Percentiles rank a stretch among this genome's conserved stretches.
Evolutionary conservation across 2,888 invertebrate genomes (phyloP).

Genomic region (Romanomermis culicivorax): DNA sequence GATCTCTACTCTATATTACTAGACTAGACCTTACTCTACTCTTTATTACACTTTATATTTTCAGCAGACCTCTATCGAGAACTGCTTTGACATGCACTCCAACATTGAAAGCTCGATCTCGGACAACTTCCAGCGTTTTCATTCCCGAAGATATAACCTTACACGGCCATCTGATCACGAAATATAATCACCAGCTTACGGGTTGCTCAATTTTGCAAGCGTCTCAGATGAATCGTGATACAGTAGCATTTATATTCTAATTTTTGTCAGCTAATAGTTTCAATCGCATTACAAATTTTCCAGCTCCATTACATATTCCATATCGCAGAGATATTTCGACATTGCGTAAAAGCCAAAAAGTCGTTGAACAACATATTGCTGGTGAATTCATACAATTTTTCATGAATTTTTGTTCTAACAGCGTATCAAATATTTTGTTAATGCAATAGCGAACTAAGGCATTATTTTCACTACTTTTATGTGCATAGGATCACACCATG

Average conservation of each 20-base stretch:
- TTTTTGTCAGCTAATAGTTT: too few relatives aligned
- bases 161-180: neutral
- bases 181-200: neutral
- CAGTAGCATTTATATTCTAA: constrained; percentile 14
- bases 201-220: neutral
- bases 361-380: neutral
- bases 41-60: too few relatives aligned
- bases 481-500: constrained; percentile 57
- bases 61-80: too few relatives aligned
- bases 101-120: neutral
- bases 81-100: too few relatives aligned
- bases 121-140: neutral
- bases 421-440: neutral
- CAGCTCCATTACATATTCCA: constrained; percentile 78
- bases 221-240: neutral
- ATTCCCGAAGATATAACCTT: neutral
- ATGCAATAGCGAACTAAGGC: neutral
- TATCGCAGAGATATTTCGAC: constrained; percentile 40
- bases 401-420: neutral
- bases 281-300: too few relatives aligned
- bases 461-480: constrained; percentile 24
- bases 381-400: neutral
- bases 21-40: too few relatives aligned
- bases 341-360: neutral
- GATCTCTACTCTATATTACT: too few relatives aligned